Conservation (phyloP, 2,888 invertebrate genomes). For the Caenorhabditis sp. region DNA sequence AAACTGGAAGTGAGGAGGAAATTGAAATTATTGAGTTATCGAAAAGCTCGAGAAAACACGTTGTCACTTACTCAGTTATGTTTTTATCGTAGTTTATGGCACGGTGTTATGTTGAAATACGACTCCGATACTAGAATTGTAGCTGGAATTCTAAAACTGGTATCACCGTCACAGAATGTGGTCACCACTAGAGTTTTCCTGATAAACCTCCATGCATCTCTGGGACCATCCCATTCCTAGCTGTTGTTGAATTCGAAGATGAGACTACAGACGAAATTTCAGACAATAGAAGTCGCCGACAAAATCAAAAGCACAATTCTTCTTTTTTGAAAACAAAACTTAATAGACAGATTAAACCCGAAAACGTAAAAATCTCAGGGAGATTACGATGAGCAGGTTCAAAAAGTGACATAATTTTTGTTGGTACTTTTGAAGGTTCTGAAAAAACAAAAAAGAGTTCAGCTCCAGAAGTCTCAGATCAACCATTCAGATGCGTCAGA, state of each 20-base stretch:
- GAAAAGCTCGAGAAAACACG: constrained; percentile 1
- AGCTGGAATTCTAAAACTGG: no score
- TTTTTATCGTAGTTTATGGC: constrained; percentile 15
- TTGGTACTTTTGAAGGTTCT: neutral
- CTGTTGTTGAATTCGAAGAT: no score
- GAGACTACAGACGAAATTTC: no score
- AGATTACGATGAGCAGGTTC: constrained; percentile 10
- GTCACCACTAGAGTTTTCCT: no score
- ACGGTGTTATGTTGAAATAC: neutral
- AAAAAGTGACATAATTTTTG: neutral
- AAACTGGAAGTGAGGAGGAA: neutral
- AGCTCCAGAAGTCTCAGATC: neutral
- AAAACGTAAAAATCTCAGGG: neutral
- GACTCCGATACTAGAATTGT: neutral
- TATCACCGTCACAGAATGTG: no score
- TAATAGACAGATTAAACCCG: neutral
- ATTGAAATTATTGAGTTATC: neutral
- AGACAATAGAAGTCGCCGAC: no score
- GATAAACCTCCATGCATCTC: no score
- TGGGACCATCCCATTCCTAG: no score
- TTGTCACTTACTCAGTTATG: constrained; percentile 20
- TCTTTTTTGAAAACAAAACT: neutral
- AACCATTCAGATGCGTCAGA: neutral
- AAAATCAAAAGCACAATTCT: neutral
- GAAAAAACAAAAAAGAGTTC: neutral